phyloP scores from a whole-genome alignment of 2,888 invertebrate species.

The Steinernema hermaphroditum region DNA sequence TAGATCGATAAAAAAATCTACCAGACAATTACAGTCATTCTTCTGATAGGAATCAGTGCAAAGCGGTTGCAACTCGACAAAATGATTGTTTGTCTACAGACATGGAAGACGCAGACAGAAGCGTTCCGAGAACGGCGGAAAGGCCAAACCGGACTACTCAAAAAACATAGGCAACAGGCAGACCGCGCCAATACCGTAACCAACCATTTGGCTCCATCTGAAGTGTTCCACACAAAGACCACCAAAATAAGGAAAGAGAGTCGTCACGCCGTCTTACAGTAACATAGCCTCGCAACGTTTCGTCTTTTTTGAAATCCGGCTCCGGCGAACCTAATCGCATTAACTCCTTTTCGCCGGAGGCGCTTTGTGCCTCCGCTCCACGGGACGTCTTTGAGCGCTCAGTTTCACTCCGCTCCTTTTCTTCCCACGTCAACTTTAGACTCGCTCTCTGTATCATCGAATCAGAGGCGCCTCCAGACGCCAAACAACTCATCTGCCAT shows the following conservation, averaged over 20 bases:
- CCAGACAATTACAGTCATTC: too few species aligned
- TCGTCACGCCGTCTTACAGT: background rate
- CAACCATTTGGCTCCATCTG: background rate
- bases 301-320: slow-evolving; percentile 26
- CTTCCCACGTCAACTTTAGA: too few species aligned
- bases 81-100: too few species aligned
- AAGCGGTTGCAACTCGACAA: too few species aligned
- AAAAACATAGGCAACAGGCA: too few species aligned
- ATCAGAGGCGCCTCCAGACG: background rate
- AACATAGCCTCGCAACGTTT: background rate
- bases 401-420: slow-evolving; percentile 22
- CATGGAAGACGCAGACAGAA: background rate
- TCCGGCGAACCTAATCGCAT: slow-evolving; percentile 21
- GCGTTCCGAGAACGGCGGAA: background rate
- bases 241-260: background rate
- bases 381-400: slow-evolving; percentile 19
- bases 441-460: background rate
- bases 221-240: background rate
- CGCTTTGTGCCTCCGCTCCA: slow-evolving; percentile 22
- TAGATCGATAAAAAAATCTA: too few species aligned
- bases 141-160: too few species aligned
- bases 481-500: background rate
- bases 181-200: too few species aligned
- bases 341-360: slow-evolving; percentile 20
- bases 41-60: too few species aligned